Evolutionary conservation across 2,888 invertebrate genomes (phyloP).

Genomic region (Poecilus cupreus): DNA sequence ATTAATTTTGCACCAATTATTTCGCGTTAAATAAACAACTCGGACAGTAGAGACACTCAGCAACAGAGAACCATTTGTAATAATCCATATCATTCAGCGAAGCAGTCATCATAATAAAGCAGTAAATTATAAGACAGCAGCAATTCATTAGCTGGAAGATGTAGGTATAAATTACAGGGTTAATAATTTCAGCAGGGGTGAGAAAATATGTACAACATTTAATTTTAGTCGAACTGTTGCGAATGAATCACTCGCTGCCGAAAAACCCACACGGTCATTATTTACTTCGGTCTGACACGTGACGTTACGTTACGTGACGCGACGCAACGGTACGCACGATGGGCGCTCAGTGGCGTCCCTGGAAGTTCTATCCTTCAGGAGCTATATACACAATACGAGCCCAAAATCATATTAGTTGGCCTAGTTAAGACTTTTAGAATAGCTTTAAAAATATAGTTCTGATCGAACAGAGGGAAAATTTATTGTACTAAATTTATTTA

Average conservation of each 20-base stretch:
- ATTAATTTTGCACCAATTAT: slow-evolving; percentile 25
- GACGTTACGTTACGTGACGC: neutral
- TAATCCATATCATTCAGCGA: slow-evolving; percentile 23
- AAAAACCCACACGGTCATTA: slow-evolving; percentile 47
- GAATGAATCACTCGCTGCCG: slow-evolving; percentile 35
- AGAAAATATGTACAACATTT: slow-evolving; percentile 45
- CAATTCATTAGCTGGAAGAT: slow-evolving; percentile 27
- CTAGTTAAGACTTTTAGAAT: too few relatives aligned
- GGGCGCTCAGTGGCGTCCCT: neutral
- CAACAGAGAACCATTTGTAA: neutral
- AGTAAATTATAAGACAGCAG: slow-evolving; percentile 21
- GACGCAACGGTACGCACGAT: neutral
- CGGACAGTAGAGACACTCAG: slow-evolving; percentile 2
- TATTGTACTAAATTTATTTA: too few relatives aligned
- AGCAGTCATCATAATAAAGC: slow-evolving; percentile 28
- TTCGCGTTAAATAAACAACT: slow-evolving; percentile 24
- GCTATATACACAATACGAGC: too few relatives aligned
- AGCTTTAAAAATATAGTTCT: too few relatives aligned
- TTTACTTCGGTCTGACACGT: slow-evolving; percentile 34
- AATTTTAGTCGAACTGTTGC: slow-evolving; percentile 34
- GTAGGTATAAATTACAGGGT: slow-evolving; percentile 9
- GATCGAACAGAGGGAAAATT: too few relatives aligned
- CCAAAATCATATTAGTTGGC: too few relatives aligned
- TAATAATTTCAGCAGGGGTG: slow-evolving; percentile 20
- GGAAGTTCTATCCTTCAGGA: too few relatives aligned